Conservation (phyloP, 1,140 invertebrate genomes). For the Agrypnia vestita region DNA sequence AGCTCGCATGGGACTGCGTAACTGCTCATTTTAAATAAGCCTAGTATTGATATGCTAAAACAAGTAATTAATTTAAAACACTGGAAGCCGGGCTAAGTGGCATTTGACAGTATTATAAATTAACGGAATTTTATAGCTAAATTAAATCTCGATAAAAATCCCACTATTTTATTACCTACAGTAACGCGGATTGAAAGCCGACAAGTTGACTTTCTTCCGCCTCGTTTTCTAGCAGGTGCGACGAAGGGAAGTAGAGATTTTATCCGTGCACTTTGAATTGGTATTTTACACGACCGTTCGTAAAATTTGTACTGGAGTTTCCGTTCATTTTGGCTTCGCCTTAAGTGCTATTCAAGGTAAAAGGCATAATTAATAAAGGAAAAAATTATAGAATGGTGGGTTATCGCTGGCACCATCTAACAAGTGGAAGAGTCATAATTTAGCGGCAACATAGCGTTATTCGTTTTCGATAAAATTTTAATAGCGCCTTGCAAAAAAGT, state of each 20-base stretch:
- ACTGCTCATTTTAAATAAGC: slow-evolving; percentile 21
- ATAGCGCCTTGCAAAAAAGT: too few species aligned
- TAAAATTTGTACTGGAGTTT: slow-evolving; percentile 16
- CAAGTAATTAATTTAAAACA: slow-evolving; percentile 44
- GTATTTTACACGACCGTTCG: slow-evolving; percentile 14
- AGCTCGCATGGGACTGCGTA: neutral
- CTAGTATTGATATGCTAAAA: slow-evolving; percentile 41
- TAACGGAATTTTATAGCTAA: slow-evolving; percentile 40
- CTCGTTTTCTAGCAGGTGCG: slow-evolving; percentile 17
- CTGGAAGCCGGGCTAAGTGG: slow-evolving; percentile 41
- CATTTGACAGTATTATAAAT: slow-evolving; percentile 41
- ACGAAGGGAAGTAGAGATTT: neutral
- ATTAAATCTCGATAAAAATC: slow-evolving; percentile 41
- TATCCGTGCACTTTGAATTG: neutral
- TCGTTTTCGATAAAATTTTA: neutral
- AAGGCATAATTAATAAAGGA: neutral
- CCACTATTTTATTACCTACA: slow-evolving; percentile 34
- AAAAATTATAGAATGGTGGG: slow-evolving; percentile 17
- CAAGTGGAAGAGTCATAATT: slow-evolving; percentile 21
- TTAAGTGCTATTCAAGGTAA: slow-evolving; percentile 34
- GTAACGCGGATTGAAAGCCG: neutral
- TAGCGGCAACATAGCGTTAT: slow-evolving; percentile 1
- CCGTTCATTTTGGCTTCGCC: slow-evolving; percentile 7
- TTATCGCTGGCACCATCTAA: slow-evolving; percentile 21
- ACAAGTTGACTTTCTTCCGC: slow-evolving; percentile 30